Base-by-base conservation (phyloP, 2,797 vertebrate genomes). In the Pelochelys cantorii region DNA sequence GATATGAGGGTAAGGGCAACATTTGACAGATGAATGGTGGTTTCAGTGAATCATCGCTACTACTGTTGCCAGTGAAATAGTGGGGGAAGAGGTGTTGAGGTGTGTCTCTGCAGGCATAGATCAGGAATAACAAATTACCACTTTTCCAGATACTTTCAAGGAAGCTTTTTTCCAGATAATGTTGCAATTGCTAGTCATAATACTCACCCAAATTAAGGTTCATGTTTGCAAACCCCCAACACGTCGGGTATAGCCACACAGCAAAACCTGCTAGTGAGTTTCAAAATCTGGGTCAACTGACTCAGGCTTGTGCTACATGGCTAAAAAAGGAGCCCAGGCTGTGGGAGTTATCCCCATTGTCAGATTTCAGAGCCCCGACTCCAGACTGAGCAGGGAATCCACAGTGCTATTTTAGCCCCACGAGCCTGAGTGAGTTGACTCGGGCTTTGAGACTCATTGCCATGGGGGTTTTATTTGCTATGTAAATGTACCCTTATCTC, bases 61-160 rank as follows among this genome's bases (percentile, higher is more conserved):
- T 78, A 53, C 74, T 79, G 48, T 68, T 93, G 87, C 27, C 87
- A 62, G 14, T 27, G 81, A 57, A 22, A 11, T 27, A 4, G 0
- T 74, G 56, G n/a, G 31, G n/a, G 9, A 1, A 7, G 17, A 83
- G 31, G 81, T 83, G 12, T 5, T 22, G 81, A 93, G 90, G 48
- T 48, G 37, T 81, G 55, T 52, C 82, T 55, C 78, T 90, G 81
- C 52, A 94, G 79, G 84, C 57, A 80, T 88, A 95, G 54, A 68
- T 3, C 48, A 89, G 34, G 74, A 59, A 86, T 88, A 88, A 92
- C 79, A 84, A 81, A 78, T 89, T 95, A 92, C 87, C 90, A 91
- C 88, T 90, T 95, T 94, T 95, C 96, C 87, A 96, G 93, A 97
- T 91, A 65, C 78, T 81, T 96, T 60, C 80, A 92, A 94, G 82